These are phyloP conservation scores for Eilema griseolum DNA, from an alignment of 2,888 invertebrate species.

Conservation along the genomic window DNA sequence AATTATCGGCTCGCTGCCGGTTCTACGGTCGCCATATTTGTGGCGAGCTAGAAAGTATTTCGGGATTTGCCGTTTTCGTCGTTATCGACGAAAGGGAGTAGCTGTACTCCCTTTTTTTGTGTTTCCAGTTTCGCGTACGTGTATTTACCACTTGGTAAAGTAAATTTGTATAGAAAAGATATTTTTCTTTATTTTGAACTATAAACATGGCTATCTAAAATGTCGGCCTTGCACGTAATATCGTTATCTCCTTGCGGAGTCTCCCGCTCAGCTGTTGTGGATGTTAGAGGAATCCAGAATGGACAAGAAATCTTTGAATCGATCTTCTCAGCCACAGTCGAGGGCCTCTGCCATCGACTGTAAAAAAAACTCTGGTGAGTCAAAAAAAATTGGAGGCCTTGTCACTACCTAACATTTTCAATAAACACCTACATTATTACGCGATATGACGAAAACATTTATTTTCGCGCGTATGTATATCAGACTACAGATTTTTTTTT, in stretches of 20 bases:
- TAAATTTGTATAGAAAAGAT: slow-evolving; percentile 62
- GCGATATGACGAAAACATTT: neutral
- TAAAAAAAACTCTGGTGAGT: slow-evolving; percentile 91
- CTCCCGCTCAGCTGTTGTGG: slow-evolving; percentile 86
- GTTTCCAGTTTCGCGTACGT: slow-evolving; percentile 65
- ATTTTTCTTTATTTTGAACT: slow-evolving; percentile 86
- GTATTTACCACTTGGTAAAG: slow-evolving; percentile 74
- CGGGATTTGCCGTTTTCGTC: slow-evolving; percentile 86
- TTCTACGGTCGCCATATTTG: slow-evolving; percentile 90
- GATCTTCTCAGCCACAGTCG: slow-evolving; percentile 89
- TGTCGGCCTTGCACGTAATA: slow-evolving; percentile 90
- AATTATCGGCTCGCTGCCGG: slow-evolving; percentile 80
- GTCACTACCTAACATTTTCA: neutral
- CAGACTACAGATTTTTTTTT: neutral
- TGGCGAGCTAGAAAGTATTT: slow-evolving; percentile 87
- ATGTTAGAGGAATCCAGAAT: slow-evolving; percentile 88
- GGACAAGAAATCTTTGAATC: slow-evolving; percentile 92
- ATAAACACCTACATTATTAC: neutral
- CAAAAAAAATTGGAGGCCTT: slow-evolving; percentile 59
- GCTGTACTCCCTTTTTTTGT: slow-evolving; percentile 87
- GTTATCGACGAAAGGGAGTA: slow-evolving; percentile 90
- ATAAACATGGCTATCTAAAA: slow-evolving; percentile 94
- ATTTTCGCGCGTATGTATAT: neutral
- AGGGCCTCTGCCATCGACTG: slow-evolving; percentile 91
- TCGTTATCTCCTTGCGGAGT: slow-evolving; percentile 91